These are phyloP conservation scores for Drosophila nr. fundita DNA, from an alignment of 2,888 invertebrate genomes.

Conservation along the genomic window DNA sequence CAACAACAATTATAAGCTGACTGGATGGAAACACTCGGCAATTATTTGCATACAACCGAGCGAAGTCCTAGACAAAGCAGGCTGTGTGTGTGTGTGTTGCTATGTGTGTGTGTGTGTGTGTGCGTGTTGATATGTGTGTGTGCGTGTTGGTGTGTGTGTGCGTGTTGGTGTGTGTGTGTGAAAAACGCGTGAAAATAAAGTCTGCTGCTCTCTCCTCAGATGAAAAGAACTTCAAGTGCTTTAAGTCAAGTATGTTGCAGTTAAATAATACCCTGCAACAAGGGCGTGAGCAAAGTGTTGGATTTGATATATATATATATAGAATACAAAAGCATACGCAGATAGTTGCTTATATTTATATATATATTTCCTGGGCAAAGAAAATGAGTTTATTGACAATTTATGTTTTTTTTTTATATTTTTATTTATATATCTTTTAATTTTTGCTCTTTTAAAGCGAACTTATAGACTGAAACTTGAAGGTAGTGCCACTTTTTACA, in stretches of 20 bases:
- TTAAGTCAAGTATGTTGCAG: not conserved
- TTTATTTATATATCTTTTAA: not conserved
- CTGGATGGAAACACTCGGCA: slow-evolving; percentile 62
- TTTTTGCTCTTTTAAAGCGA: not conserved
- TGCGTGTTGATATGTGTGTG: slow-evolving; percentile 10
- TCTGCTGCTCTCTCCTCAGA: slow-evolving; percentile 26
- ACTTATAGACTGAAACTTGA: not conserved
- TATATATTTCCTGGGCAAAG: not conserved
- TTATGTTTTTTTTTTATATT: not conserved
- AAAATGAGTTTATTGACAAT: not conserved
- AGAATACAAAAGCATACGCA: not conserved
- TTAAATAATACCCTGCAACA: slow-evolving; percentile 15
- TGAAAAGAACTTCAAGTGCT: slow-evolving; percentile 36
- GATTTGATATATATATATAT: not conserved
- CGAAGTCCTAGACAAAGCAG: slow-evolving; percentile 33
- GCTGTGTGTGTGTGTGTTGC: not conserved
- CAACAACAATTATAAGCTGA: slow-evolving; percentile 53
- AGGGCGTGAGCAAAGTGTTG: not conserved
- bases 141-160: slow-evolving; percentile 29
- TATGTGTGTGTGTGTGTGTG: not conserved
- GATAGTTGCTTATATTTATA: too few species aligned
- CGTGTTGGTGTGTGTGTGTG: slow-evolving; percentile 28
- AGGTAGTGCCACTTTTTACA: not conserved
- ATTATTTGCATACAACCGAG: slow-evolving; percentile 73
- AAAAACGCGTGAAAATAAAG: slow-evolving; percentile 61